Evolutionary conservation across 2,797 vertebrate genomes (phyloP).

Genomic region (Caiman crocodilus): DNA sequence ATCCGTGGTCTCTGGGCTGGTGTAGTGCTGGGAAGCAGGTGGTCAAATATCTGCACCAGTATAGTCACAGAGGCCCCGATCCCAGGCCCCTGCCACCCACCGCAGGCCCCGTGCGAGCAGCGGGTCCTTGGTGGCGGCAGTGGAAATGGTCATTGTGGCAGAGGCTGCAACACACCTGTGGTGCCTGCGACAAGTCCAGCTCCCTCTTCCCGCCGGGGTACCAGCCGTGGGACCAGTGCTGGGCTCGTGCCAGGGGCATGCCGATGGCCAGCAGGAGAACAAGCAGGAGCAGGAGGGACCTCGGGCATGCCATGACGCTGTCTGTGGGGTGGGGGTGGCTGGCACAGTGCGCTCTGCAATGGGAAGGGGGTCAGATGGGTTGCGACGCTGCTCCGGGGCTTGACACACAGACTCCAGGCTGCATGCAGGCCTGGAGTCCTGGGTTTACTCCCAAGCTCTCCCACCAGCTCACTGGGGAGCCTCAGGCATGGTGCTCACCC

Average conservation of each 20-base stretch:
- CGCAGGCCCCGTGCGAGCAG: not conserved
- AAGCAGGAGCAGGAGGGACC: constrained; percentile 82
- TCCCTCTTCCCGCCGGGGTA: constrained; percentile 90
- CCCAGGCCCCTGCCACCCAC: not conserved
- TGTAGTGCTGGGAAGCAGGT: not conserved
- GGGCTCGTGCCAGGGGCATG: constrained; percentile 79
- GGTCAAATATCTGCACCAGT: not conserved
- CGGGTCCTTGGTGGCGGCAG: no score
- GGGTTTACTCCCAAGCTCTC: not conserved
- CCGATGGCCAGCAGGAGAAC: constrained; percentile 80
- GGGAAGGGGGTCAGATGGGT: not conserved
- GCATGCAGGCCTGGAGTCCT: not conserved
- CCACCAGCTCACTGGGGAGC: not conserved
- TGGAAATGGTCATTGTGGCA: no score
- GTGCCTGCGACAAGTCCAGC: constrained; percentile 73
- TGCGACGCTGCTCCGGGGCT: no score
- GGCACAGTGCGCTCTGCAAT: not conserved
- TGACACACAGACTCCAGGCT: no score
- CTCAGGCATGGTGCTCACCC: not conserved
- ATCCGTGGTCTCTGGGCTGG: not conserved
- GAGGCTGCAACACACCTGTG: constrained; percentile 78
- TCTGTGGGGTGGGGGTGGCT: not conserved
- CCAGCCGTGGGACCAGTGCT: constrained; percentile 94
- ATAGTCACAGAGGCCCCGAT: not conserved
- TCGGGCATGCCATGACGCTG: constrained; percentile 76